These are phyloP conservation scores for Heliornis fulica DNA, from an alignment of 2,113 vertebrate genomes.

Conservation along the genomic window DNA sequence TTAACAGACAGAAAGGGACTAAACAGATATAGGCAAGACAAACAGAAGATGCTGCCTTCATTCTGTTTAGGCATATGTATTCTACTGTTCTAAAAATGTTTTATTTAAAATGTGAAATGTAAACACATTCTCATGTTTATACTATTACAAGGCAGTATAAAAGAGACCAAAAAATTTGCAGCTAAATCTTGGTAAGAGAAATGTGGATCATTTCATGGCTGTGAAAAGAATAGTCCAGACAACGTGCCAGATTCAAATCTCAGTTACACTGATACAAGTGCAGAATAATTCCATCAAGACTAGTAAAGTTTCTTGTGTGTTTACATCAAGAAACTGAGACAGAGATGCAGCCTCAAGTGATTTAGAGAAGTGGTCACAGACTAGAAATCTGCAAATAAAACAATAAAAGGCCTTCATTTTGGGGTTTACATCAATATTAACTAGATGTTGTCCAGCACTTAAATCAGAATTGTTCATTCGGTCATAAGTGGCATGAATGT, in stretches of 20 bases:
- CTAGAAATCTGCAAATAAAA: background rate
- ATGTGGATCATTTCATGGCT: constrained; percentile 28
- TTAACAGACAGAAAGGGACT: constrained; percentile 17
- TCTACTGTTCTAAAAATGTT: constrained; percentile 56
- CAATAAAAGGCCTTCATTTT: background rate
- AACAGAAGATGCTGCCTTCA: constrained; percentile 51
- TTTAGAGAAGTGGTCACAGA: background rate
- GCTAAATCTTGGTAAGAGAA: constrained; percentile 21
- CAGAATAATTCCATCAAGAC: background rate
- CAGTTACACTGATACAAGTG: background rate
- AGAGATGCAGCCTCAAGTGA: background rate
- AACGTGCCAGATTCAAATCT: constrained; percentile 13
- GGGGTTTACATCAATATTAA: background rate
- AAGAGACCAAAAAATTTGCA: constrained; percentile 40
- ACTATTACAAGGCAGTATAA: constrained; percentile 52
- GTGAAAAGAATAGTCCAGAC: constrained; percentile 51
- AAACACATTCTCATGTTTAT: constrained; percentile 66
- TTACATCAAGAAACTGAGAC: background rate
- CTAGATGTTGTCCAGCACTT: background rate
- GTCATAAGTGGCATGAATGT: background rate
- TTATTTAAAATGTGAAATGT: constrained; percentile 62
- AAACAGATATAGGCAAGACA: constrained; percentile 29
- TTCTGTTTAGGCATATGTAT: constrained; percentile 60
- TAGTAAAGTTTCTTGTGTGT: background rate
- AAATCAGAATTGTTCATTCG: background rate